Base-by-base conservation (phyloP, 2,797 vertebrate species). In the Melanogrammus aeglefinus region DNA sequence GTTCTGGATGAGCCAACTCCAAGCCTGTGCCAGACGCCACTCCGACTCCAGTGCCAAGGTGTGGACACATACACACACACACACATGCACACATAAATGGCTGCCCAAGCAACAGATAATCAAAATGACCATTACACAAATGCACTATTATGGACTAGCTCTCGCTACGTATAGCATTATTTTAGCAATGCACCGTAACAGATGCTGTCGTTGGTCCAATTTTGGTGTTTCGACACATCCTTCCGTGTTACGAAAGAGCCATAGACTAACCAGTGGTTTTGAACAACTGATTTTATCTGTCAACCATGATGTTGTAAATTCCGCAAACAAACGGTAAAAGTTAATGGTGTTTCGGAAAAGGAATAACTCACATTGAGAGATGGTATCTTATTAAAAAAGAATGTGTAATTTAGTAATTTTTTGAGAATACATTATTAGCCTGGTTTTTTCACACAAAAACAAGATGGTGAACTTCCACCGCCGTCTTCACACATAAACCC, bases 1-100 rank as follows among this genome's bases (percentile, higher is more conserved):
- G 80, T 95, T 96, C 78, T 99, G 98, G 98, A 96, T 99, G 92
- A 96, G 88, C 92, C 96, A 97, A 87, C 96, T 99, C 80, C 96
- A 96, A 87, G 94, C 96, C 73, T 98, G 97, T 92, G 95, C 96
- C 93, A 96, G 96, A 87, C 94, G 96, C 80, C 97, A 97, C 92
- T 97, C 96, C 77, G 97, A 99, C 92, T 93, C 90, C 85, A 95
- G 94, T 90, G 92, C 95, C 76, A 98, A 97, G 96, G 97, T 99
- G 24, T 2, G 31, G 33, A 35, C 77, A 75, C n/a, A 38, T 16
- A 16, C 36, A 9, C 16, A 27, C 71, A 74, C 57, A 14, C 24
- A 18, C 36, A 73, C 63, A 74, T 72, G 76, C 75, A 36, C 69
- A 70, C 72, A 57, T 57, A 71, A 27, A 47, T 51, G 39, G 63